Evolutionary conservation across 2,113 vertebrate genomes (phyloP).

Genomic region (Phrynosoma blainvillii): DNA sequence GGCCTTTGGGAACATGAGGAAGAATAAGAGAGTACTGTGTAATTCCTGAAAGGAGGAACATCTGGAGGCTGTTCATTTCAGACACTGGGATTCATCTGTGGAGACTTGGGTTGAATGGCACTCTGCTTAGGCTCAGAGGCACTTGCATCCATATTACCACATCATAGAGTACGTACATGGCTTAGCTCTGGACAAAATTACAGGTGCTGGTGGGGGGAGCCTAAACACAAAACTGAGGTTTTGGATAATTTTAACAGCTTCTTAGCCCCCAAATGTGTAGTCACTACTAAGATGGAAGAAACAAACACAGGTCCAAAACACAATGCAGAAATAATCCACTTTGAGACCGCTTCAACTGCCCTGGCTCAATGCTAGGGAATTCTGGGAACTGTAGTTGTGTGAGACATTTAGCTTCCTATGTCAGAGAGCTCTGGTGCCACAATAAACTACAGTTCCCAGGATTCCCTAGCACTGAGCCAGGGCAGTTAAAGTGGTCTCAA

Average conservation of each 20-base stretch:
- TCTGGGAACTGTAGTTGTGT: too few relatives aligned
- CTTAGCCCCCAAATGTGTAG: neutral
- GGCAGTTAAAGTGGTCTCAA: too few relatives aligned
- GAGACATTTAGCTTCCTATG: too few relatives aligned
- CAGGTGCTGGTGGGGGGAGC: neutral
- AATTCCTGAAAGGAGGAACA: neutral
- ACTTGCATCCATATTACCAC: neutral
- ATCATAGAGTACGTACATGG: neutral
- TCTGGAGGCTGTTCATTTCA: neutral
- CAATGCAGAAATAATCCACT: too few relatives aligned
- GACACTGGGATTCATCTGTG: neutral
- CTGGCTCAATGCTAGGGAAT: too few relatives aligned
- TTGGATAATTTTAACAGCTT: neutral
- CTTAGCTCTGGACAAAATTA: neutral
- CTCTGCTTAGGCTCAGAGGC: neutral
- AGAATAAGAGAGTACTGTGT: neutral
- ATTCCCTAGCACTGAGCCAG: too few relatives aligned
- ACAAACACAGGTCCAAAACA: too few relatives aligned
- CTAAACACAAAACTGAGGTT: neutral
- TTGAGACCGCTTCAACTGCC: too few relatives aligned
- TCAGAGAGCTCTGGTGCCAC: too few relatives aligned
- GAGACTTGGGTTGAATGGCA: neutral
- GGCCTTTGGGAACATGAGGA: constrained; percentile 33
- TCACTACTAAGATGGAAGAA: neutral
- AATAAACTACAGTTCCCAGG: too few relatives aligned